Conservation (phyloP, 1,140 invertebrate species). For the Ostrea edulis region DNA sequence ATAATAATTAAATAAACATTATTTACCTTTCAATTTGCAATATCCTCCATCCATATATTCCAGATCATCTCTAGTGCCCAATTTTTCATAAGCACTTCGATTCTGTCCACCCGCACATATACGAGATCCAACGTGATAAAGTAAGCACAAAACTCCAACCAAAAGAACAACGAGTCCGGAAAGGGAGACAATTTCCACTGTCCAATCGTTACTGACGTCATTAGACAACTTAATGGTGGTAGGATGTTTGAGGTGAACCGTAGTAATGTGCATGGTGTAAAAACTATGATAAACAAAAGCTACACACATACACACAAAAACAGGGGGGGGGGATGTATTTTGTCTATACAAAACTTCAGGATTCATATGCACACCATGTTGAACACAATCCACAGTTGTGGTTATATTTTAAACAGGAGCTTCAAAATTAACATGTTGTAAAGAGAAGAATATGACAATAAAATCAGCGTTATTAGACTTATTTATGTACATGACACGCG, state of each 20-base stretch:
- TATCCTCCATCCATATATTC: background rate
- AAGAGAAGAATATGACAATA: too few species aligned
- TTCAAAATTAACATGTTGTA: too few species aligned
- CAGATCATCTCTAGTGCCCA: background rate
- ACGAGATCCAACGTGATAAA: background rate
- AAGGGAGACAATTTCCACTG: background rate
- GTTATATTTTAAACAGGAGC: too few species aligned
- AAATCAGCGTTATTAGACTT: too few species aligned
- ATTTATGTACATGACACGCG: too few species aligned
- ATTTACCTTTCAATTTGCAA: conserved; percentile 9
- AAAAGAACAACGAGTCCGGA: background rate
- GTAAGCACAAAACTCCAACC: background rate
- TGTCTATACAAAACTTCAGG: too few species aligned
- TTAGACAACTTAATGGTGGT: background rate
- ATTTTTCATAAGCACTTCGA: background rate
- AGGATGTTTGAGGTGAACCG: background rate
- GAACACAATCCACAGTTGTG: too few species aligned
- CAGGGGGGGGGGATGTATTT: too few species aligned
- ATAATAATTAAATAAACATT: background rate
- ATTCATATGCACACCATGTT: too few species aligned
- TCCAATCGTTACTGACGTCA: background rate
- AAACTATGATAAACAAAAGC: background rate
- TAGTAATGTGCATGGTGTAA: background rate
- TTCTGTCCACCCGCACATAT: background rate
- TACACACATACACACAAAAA: too few species aligned